Percentiles rank a stretch among this genome's conserved stretches.
Evolutionary conservation across 2,888 invertebrate species (phyloP).

Genomic region (Autographa gamma): DNA sequence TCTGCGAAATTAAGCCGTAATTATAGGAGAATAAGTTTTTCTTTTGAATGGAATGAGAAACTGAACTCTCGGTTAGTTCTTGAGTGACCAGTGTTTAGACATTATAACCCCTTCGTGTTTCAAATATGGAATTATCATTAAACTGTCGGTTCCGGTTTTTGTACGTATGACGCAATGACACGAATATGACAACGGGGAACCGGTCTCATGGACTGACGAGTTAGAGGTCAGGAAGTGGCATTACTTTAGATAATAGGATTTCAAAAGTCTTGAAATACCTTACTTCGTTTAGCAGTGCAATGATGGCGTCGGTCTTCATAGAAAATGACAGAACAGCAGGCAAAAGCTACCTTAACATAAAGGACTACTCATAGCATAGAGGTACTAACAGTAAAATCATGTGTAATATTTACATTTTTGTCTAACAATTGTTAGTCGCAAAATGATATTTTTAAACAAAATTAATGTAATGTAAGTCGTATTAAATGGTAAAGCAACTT

Average conservation of each 20-base stretch:
- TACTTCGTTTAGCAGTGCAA: too few species aligned
- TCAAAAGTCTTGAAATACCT: background rate
- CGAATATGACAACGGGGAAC: conserved; percentile 2
- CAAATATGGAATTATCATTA: conserved; percentile 2
- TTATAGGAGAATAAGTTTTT: background rate
- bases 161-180: conserved; percentile 1
- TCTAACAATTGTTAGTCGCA: conserved; percentile 5
- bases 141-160: conserved; percentile 11
- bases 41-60: background rate
- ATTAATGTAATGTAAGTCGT: conserved; percentile 65
- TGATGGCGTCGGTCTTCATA: too few species aligned
- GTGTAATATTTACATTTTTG: too few species aligned
- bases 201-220: background rate
- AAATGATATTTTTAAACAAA: conserved; percentile 58
- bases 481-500: conserved; percentile 69
- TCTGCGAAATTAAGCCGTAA: conserved; percentile 7
- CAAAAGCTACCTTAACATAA: too few species aligned
- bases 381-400: too few species aligned
- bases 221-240: background rate
- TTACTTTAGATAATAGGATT: background rate
- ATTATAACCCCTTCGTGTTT: conserved; percentile 7
- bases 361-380: too few species aligned
- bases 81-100: background rate
- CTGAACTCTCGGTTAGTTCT: background rate
- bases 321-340: too few species aligned